These are phyloP conservation scores for Plecturocebus donacophilus DNA, from an alignment of 2,113 vertebrate species.

Conservation along the genomic window DNA sequence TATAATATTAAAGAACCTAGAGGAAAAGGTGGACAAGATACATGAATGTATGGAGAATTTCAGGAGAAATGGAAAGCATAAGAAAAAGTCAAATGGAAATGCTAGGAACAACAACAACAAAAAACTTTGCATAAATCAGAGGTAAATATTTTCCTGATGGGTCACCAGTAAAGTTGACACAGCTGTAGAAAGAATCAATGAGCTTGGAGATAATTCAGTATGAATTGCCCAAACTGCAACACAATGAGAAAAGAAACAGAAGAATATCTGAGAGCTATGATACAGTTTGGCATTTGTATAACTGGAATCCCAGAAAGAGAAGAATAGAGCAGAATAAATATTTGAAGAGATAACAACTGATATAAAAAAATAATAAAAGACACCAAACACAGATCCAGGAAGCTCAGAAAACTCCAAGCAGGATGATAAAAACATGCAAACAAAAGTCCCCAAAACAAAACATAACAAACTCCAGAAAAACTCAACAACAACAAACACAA, in stretches of 20 bases:
- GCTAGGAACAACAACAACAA: neutral
- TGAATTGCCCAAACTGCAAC: neutral
- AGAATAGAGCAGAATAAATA: neutral
- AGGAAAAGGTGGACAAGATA: neutral
- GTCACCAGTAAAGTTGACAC: neutral
- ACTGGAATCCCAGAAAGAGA: neutral
- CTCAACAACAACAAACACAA: neutral
- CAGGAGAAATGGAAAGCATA: neutral
- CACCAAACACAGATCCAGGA: neutral
- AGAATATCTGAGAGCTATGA: neutral
- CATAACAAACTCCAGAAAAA: neutral
- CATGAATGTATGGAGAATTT: neutral
- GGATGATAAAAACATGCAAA: neutral
- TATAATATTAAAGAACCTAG: neutral
- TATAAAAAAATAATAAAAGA: neutral
- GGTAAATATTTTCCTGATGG: neutral
- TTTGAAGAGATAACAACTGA: neutral
- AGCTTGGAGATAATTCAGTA: neutral
- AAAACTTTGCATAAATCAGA: neutral
- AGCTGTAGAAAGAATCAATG: neutral
- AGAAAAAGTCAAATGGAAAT: neutral
- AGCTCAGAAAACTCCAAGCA: neutral
- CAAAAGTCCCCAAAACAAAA: neutral
- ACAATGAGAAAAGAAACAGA: neutral
- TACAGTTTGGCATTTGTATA: neutral